A percentile compares a stretch with the other conserved stretches of the same genome.
These are phyloP conservation scores for Halictus quadricinctus DNA, from an alignment of 2,888 invertebrate species.

Conservation along the genomic window DNA sequence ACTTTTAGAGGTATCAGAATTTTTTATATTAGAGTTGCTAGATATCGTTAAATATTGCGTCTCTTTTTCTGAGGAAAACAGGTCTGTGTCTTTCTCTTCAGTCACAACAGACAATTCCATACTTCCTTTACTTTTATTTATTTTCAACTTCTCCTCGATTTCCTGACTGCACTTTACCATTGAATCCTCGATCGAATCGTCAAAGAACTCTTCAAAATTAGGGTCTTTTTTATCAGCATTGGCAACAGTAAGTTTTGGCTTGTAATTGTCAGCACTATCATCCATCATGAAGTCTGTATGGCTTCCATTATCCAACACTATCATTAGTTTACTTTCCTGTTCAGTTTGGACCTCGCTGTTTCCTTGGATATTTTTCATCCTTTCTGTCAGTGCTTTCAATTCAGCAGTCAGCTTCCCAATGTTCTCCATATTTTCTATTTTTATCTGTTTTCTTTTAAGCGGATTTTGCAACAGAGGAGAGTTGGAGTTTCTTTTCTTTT, in stretches of 20 bases:
- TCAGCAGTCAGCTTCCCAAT: slow-evolving; percentile 72
- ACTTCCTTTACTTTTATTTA: slow-evolving; percentile 30
- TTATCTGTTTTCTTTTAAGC: slow-evolving; percentile 69
- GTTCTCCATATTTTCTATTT: slow-evolving; percentile 67
- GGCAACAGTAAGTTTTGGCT: slow-evolving; percentile 9
- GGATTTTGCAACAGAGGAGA: slow-evolving; percentile 74
- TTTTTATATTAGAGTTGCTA: slow-evolving; percentile 21
- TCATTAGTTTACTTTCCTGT: slow-evolving; percentile 1
- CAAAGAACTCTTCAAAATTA: slow-evolving; percentile 72
- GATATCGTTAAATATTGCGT: not conserved
- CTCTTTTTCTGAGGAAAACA: slow-evolving; percentile 1
- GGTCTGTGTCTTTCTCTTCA: slow-evolving; percentile 31
- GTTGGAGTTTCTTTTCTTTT: slow-evolving; percentile 73
- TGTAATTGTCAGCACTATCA: not conserved
- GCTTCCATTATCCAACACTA: slow-evolving; percentile 21
- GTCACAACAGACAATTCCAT: not conserved
- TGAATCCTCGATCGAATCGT: slow-evolving; percentile 73
- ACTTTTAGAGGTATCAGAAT: slow-evolving; percentile 23
- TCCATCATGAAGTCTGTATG: not conserved
- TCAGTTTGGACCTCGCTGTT: slow-evolving; percentile 5
- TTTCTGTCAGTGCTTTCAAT: slow-evolving; percentile 71
- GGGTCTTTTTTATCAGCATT: slow-evolving; percentile 42
- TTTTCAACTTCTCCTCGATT: slow-evolving; percentile 70
- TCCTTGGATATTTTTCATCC: slow-evolving; percentile 59
- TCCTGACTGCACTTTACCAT: slow-evolving; percentile 76